Percentiles rank a stretch among this genome's conserved stretches.
Evolutionary conservation across 2,113 vertebrate species (phyloP).

Genomic region (Bambusicola thoracicus): DNA sequence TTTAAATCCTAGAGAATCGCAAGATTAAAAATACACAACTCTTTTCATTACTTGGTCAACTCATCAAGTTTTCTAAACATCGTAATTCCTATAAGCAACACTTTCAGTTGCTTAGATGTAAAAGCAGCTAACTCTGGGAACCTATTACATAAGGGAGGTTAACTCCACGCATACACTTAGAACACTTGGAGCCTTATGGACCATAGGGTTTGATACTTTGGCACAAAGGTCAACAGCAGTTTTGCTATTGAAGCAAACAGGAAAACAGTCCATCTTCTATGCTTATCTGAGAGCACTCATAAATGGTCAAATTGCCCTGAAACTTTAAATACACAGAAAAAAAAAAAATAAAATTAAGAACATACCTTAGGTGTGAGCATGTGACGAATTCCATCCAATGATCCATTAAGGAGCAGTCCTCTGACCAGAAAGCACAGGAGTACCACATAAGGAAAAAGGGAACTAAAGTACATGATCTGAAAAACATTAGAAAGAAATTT

Average conservation of each 20-base stretch:
- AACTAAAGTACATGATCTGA: constrained; percentile 99
- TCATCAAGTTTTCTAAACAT: background rate
- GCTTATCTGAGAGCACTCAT: constrained; percentile 11
- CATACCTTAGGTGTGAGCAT: constrained; percentile 98
- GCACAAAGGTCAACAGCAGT: background rate
- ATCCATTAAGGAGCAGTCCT: constrained; percentile 90
- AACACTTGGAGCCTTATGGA: background rate
- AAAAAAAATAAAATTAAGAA: background rate
- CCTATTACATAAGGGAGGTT: background rate
- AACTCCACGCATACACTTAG: background rate
- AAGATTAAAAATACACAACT: background rate
- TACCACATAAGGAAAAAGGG: constrained; percentile 94
- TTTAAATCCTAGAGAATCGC: background rate
- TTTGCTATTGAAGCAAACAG: background rate
- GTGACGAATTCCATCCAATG: constrained; percentile 91
- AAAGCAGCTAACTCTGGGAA: background rate
- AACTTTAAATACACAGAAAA: background rate
- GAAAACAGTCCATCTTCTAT: background rate
- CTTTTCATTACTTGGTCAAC: background rate
- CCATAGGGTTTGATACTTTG: background rate
- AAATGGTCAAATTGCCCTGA: background rate
- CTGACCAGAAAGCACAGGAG: constrained; percentile 94
- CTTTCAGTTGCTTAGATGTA: background rate
- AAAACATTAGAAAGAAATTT: constrained; percentile 47
- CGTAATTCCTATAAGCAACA: background rate